Evolutionary conservation across 1,140 invertebrate genomes (phyloP).

Genomic region (Drosophila pectinifera): DNA sequence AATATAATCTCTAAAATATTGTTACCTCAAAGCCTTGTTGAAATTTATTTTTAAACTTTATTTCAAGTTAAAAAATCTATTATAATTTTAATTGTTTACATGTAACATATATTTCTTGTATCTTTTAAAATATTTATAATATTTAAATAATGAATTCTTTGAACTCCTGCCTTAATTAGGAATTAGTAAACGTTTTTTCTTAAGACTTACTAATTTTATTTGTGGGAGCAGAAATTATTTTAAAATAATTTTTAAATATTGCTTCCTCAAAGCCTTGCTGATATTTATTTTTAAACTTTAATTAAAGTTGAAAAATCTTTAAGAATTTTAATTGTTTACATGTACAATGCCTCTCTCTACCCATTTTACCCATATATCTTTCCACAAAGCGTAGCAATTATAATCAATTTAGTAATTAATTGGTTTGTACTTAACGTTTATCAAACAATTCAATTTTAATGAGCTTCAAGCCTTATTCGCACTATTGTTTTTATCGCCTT

Average conservation of each 20-base stretch:
- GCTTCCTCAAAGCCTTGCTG: background rate
- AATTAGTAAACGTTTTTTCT: no score
- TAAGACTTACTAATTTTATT: no score
- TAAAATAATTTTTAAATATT: no score
- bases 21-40: background rate
- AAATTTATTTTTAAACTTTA: background rate
- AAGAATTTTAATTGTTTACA: no score
- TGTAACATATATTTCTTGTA: no score
- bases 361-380: background rate
- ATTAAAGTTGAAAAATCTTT: background rate
- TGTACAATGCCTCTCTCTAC: background rate
- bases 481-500: constrained; percentile 5
- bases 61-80: background rate
- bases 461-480: background rate
- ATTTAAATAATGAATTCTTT: no score
- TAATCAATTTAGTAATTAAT: constrained; percentile 5
- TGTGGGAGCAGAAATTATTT: no score
- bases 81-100: no score
- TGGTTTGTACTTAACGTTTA: background rate
- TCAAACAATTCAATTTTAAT: constrained; percentile 9
- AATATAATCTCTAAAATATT: no score
- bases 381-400: background rate
- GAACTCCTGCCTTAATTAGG: no score
- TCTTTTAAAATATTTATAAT: background rate
- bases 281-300: background rate